A percentile compares a stretch with the other conserved stretches of the same genome.
Conservation (phyloP, 2,888 invertebrate species). For the Fissipunctia ypsillon region DNA sequence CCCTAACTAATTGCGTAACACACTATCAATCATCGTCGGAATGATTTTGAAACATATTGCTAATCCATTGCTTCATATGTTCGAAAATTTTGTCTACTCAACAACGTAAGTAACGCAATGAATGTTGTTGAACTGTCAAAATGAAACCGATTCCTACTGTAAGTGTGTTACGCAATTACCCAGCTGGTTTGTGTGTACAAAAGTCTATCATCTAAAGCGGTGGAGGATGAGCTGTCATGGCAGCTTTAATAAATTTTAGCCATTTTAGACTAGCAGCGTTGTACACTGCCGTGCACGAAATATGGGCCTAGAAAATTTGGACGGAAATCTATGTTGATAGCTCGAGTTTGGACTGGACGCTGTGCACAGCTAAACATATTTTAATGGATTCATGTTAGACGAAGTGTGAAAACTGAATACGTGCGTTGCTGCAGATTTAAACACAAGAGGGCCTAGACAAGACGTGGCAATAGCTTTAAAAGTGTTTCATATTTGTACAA, state of each 20-base stretch:
- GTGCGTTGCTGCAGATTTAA: neutral
- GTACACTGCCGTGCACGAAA: slow-evolving; percentile 35
- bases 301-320: slow-evolving; percentile 32
- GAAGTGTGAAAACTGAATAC: neutral
- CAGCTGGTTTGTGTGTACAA: slow-evolving; percentile 24
- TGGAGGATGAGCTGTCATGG: slow-evolving; percentile 34
- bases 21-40: too few species aligned
- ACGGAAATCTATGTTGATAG: slow-evolving; percentile 45
- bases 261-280: slow-evolving; percentile 19
- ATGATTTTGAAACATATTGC: too few species aligned
- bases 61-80: too few species aligned
- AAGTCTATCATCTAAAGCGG: slow-evolving; percentile 31
- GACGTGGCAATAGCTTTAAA: too few species aligned
- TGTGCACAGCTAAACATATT: neutral
- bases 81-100: too few species aligned
- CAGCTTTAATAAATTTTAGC: slow-evolving; percentile 43
- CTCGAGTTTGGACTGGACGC: slow-evolving; percentile 1
- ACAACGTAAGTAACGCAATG: too few species aligned
- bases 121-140: too few species aligned
- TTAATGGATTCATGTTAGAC: slow-evolving; percentile 1
- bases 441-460: neutral
- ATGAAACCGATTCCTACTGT: too few species aligned
- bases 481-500: neutral
- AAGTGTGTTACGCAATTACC: too few species aligned
- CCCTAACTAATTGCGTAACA: too few species aligned